A percentile compares a stretch with the other conserved stretches of the same genome.
phyloP scores from a whole-genome alignment of 2,113 vertebrate species.

The Urocitellus parryii region DNA sequence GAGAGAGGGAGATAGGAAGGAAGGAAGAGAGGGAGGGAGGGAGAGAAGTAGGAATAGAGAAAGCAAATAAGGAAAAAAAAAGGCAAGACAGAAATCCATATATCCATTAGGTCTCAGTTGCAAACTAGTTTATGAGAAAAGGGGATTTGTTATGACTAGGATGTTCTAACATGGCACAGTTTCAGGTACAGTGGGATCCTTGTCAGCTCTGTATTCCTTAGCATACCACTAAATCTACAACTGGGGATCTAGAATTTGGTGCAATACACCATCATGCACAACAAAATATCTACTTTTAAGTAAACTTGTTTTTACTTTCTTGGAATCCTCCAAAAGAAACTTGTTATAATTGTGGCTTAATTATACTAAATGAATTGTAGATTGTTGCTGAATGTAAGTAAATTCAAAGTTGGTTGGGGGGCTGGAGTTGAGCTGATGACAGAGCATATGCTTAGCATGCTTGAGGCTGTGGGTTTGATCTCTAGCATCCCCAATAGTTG shows the following conservation, averaged over 20 bases:
- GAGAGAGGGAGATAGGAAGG: background rate
- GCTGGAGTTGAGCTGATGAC: background rate
- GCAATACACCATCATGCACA: background rate
- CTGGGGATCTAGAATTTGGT: background rate
- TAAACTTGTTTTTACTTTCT: background rate
- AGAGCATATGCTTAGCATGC: background rate
- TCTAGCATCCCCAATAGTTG: background rate
- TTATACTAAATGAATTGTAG: background rate
- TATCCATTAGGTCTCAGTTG: background rate
- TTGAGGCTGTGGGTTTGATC: too few relatives aligned
- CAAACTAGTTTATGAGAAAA: background rate
- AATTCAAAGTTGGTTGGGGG: background rate
- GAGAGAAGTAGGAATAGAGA: background rate
- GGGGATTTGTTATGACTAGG: background rate
- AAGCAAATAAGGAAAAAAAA: background rate
- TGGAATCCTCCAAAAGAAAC: conserved; percentile 17
- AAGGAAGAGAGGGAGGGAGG: background rate
- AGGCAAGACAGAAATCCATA: background rate
- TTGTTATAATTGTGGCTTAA: background rate
- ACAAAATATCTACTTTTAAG: conserved; percentile 8
- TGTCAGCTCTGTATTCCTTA: background rate
- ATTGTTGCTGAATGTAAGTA: background rate
- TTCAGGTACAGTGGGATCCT: background rate
- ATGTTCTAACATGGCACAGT: background rate
- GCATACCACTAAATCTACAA: background rate